Base-by-base conservation (phyloP, 2,113 vertebrate genomes). In the Barbus barbus region DNA sequence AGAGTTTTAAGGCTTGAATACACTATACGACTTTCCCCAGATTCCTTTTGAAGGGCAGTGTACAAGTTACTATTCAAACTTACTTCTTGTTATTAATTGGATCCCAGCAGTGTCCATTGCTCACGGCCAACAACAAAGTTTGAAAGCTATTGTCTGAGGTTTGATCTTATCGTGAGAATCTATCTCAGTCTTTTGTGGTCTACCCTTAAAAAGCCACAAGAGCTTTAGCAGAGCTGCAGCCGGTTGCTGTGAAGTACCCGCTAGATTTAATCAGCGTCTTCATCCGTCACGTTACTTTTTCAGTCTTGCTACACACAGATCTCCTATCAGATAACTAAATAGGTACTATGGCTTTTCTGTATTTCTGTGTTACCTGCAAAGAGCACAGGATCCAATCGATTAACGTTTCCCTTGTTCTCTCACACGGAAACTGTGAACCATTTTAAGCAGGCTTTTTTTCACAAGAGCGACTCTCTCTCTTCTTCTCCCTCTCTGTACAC, bases 211-310 rank as follows among this genome's bases (percentile, higher is more conserved):
- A 48, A 48, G 82, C 82, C 83, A 69, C 67, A 33, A 86, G 28
- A 81, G 78, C 77, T 60, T 46, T 60, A 72, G 26, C 26, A 76
- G 82, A n/a, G 31, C 60, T 79, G 56, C 79, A 76, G 82, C 69
- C 20, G 82, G 48, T 51, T 13, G 16, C 31, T 82, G 73, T 82
- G 36, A 18, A 75, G 33, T 18, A 31, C 69, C 31, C 44, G 67
- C 56, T 85, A 58, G 77, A 85, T 85, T 78, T 83, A 83, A 85
- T 88, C 86, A 48, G 76, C 77, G 11, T 88, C 81, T 63, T 85
- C 81, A 76, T 60, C 81, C 74, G 46, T 83, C 75, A 69, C 67
- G 9, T 76, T 84, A 69, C 69, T 75, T 58, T 77, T 83, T 71
- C 41, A 71, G 58, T 36, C 83, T 85, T 53, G 56, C 26, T 78